These are phyloP conservation scores for Otus sunia DNA, from an alignment of 2,113 vertebrate species.

Conservation along the genomic window DNA sequence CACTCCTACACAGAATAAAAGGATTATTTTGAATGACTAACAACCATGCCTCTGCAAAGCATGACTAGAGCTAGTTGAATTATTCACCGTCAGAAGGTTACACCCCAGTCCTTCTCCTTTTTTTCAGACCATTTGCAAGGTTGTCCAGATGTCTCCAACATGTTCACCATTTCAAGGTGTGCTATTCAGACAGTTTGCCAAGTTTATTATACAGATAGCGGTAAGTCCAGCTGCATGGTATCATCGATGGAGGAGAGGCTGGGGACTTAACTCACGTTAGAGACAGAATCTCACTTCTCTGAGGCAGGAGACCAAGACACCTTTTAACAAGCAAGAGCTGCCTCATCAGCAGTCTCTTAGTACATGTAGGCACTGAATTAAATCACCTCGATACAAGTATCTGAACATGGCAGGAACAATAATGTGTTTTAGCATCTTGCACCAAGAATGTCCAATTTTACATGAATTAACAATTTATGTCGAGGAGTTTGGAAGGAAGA, in stretches of 20 bases:
- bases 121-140: background rate
- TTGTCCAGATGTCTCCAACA: background rate
- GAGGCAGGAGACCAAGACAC: background rate
- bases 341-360: background rate
- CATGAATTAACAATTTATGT: background rate
- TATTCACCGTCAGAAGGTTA: background rate
- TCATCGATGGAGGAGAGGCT: background rate
- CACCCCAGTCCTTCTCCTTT: background rate
- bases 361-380: background rate
- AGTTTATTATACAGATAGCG: background rate
- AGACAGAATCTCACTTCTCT: background rate
- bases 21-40: constrained; percentile 40
- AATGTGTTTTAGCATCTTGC: background rate
- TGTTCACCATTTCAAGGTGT: background rate
- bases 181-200: background rate
- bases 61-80: background rate
- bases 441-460: background rate
- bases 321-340: background rate
- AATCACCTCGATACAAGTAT: background rate
- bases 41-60: constrained; percentile 8
- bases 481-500: background rate
- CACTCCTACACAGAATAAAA: constrained; percentile 22
- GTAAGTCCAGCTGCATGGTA: background rate
- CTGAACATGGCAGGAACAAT: background rate
- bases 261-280: background rate